Evolutionary conservation across 1,140 invertebrate genomes (phyloP), one percentile per base, ranked within the genome.

Genomic region (Rhagoletis pomonella): DNA sequence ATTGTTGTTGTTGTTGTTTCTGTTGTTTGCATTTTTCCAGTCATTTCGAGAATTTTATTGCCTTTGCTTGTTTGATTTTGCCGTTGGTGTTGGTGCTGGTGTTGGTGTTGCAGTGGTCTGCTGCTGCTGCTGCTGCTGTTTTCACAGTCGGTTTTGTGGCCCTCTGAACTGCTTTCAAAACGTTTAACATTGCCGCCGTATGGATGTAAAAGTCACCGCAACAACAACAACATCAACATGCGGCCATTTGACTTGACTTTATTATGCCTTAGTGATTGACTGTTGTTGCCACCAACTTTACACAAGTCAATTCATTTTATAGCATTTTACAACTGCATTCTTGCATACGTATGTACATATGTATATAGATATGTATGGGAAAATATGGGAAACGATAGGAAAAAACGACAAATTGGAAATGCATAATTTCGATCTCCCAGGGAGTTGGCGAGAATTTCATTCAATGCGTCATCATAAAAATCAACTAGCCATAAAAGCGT

Each of bases 21-120:
- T 2, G 10, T 55, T 10, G 29, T 62, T 62, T 62, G n/a, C 12
- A 62, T 62, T 62, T 62, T 62, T n/a, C 9, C 60, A 5, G n/a
- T 62, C 60, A 62, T 62, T 62, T 62, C n/a, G 9, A 62, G 60
- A 62, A 62, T 62, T 62, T 62, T 62, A 62, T 62, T 62, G 12
- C 60, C 4, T 62, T 2, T 17, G 60, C 60, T 62, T 62, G 60
- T 62, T 62, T 62, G 60, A 14, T 14, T 17, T 62, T 17, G 1
- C 12, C 4, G 29, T 62, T 62, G 5, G 4, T 62, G 1, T 62
- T 62, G 9, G 9, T n/a, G n/a, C 4, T 17, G 6, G 3, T 62
- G 6, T 4, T 62, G 12, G 7, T 62, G 60, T 62, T 62, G 4
- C 17, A 12, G 14, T 62, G 29, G 29, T 62, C 17, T n/a, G n/a